Conservation (phyloP, 1,140 invertebrate genomes). For the Phymorhynchus buccinoides region DNA sequence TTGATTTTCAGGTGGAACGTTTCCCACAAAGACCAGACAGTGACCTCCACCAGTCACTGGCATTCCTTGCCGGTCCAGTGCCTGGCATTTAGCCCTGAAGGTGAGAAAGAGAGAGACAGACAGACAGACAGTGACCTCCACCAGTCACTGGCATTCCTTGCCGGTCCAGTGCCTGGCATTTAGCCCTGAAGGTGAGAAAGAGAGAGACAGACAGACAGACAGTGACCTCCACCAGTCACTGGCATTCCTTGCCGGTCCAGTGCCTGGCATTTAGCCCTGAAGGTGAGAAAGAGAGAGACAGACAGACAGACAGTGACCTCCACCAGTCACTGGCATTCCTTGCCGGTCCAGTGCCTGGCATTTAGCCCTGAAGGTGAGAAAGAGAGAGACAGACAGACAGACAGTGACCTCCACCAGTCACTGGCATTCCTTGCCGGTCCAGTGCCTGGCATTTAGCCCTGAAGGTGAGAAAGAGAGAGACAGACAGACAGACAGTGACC, state of each 20-base stretch:
- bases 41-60: conserved; percentile 83
- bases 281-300: no score
- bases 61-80: conserved; percentile 83
- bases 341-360: conserved; percentile 80
- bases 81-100: conserved; percentile 81
- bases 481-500: conserved; percentile 74
- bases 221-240: conserved; percentile 80
- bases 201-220: no score
- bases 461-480: conserved; percentile 80
- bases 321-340: conserved; percentile 86
- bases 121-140: conserved; percentile 74
- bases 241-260: conserved; percentile 84
- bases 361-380: conserved; percentile 81
- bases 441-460: conserved; percentile 81
- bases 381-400: no score
- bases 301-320: conserved; percentile 75
- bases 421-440: conserved; percentile 86
- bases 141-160: conserved; percentile 87
- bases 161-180: conserved; percentile 82
- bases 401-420: conserved; percentile 79
- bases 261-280: conserved; percentile 81
- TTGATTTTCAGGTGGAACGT: conserved; percentile 64
- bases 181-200: conserved; percentile 79
- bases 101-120: no score
- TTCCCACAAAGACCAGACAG: conserved; percentile 65